Evolutionary conservation across 2,888 invertebrate genomes (phyloP), one percentile per base, ranked within the genome.

Genomic region (Ecdyonurus torrentis): DNA sequence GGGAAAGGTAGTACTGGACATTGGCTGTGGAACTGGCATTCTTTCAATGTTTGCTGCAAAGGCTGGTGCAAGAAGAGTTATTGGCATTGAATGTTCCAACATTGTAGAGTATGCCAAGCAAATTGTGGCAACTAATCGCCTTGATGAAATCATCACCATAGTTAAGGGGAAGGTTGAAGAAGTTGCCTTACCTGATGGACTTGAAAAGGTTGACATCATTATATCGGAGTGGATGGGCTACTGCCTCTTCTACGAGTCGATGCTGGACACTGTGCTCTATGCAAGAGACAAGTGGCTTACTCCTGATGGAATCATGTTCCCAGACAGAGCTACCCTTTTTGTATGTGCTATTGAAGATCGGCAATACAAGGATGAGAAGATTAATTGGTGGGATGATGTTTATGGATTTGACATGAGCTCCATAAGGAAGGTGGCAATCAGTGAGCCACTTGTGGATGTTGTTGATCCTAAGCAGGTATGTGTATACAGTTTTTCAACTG

Each of bases 321-420:
- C 97, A 0, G 83, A 83, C 72, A 74, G 87, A 72, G 98, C 98
- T 67, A 94, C 94, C 1, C 78, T 99, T 55, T 98, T 91, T 76
- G 87, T 99, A 63, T 92, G 92, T 66, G 91, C 89, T 23, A 91
- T 92, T 65, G 91, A 93, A 76, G 99, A 99, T 76, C 83, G 98
- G 22, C 98, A 99, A 78, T 99, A 99, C 78, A 99, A 99, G 76
- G 98, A 99, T 72, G 98, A 99, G 77, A 99, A 99, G 78, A 99
- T 99, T 70, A 97, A 99, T 78, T 99, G 98, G 97, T 99, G 99
- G 99, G 96, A 98, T 72, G 94, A 94, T 77, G 99, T 99, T 1
- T 99, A 99, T 72, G 99, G 99, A 61, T 99, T 99, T 73, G 93
- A 99, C 76, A 99, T 99, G 99, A 94, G 93, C 70, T 93, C 93